Evolutionary conservation across 2,797 vertebrate genomes (phyloP).

Genomic region (Sebastes jordani): DNA sequence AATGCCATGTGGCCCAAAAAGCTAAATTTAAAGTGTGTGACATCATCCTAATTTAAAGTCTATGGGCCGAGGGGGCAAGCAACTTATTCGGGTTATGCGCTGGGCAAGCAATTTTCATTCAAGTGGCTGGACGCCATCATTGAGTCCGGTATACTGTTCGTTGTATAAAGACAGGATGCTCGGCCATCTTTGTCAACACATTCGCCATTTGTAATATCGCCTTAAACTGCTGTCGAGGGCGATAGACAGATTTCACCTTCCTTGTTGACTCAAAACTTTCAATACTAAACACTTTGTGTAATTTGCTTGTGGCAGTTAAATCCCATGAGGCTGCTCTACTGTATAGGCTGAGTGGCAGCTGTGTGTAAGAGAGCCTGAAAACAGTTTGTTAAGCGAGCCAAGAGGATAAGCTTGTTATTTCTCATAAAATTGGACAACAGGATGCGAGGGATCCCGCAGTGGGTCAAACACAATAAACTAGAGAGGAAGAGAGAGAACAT

Average conservation of each 20-base stretch:
- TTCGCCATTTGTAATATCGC: background rate
- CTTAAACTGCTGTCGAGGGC: background rate
- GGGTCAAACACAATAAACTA: slow-evolving; percentile 71
- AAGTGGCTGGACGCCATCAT: background rate
- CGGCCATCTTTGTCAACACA: background rate
- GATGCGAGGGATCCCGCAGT: slow-evolving; percentile 65
- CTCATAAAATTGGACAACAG: slow-evolving; percentile 75
- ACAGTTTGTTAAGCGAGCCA: slow-evolving; percentile 11
- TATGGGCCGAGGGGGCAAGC: background rate
- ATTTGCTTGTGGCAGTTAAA: background rate
- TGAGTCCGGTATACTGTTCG: background rate
- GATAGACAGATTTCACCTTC: background rate
- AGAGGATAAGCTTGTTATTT: slow-evolving; percentile 65
- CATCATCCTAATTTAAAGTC: background rate
- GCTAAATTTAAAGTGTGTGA: background rate
- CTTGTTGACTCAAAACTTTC: background rate
- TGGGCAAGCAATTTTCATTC: background rate
- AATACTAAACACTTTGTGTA: background rate
- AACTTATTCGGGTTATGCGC: background rate
- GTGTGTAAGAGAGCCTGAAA: slow-evolving; percentile 22
- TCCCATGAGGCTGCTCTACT: background rate
- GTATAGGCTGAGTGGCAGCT: background rate
- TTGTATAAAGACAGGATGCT: background rate
- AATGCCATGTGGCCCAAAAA: background rate
- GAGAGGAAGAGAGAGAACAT: slow-evolving; percentile 51